A percentile compares a stretch with the other conserved stretches of the same genome.
Evolutionary conservation across 53 echinoderm and acorn worm genomes (phyloP).

Genomic region (Holothuria leucospilota): DNA sequence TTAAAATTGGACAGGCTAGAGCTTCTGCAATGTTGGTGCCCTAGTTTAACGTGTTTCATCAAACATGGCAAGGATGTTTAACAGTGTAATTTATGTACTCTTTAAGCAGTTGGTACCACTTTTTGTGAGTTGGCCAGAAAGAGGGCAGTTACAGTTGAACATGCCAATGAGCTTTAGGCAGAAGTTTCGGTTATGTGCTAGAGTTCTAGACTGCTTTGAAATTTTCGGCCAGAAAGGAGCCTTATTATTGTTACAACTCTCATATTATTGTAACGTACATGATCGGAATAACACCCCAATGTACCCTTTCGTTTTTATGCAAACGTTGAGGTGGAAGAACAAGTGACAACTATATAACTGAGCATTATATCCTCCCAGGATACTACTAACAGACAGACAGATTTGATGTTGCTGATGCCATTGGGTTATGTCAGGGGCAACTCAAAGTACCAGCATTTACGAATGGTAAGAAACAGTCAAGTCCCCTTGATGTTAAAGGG

Average conservation of each 20-base stretch:
- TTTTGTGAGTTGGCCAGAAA: slow-evolving; percentile 37
- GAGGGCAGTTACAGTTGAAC: slow-evolving; percentile 6
- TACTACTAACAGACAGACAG: slow-evolving; percentile 44
- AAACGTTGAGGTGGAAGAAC: slow-evolving; percentile 55
- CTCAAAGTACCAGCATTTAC: slow-evolving; percentile 52
- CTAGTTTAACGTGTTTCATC: neutral
- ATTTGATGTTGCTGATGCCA: slow-evolving; percentile 45
- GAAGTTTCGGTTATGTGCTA: slow-evolving; percentile 35
- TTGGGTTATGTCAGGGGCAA: slow-evolving; percentile 21
- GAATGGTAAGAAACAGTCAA: slow-evolving; percentile 49
- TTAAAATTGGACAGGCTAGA: too few species aligned
- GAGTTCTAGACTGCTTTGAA: slow-evolving; percentile 47
- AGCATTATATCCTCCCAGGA: slow-evolving; percentile 49
- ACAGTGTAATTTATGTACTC: neutral
- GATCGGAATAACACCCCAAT: slow-evolving; percentile 50
- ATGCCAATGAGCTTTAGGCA: slow-evolving; percentile 33
- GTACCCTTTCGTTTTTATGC: slow-evolving; percentile 35
- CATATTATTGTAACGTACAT: slow-evolving; percentile 45
- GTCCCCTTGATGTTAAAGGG: slow-evolving; percentile 18
- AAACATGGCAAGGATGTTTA: neutral
- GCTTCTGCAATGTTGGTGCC: too few species aligned
- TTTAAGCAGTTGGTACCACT: slow-evolving; percentile 33
- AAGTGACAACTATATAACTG: slow-evolving; percentile 56
- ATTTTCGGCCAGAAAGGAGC: slow-evolving; percentile 23
- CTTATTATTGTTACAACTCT: slow-evolving; percentile 41